These are phyloP conservation scores for Halictus rubicundus DNA, from an alignment of 1,140 invertebrate species.

Conservation along the genomic window DNA sequence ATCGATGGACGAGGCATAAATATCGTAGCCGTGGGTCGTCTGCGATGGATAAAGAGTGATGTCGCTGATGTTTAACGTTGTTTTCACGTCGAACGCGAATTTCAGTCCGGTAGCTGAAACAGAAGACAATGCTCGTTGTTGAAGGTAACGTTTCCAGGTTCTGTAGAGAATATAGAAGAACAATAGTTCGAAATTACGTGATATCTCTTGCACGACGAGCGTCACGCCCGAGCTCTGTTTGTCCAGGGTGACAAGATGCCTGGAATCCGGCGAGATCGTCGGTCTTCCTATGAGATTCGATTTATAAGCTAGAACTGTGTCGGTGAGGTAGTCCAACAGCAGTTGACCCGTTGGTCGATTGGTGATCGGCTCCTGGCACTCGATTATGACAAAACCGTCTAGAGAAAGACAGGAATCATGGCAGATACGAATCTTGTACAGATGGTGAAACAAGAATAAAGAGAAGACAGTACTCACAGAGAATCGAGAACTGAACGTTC, in stretches of 20 bases:
- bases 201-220: conserved; percentile 87
- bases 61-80: conserved; percentile 88
- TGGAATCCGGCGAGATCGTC: conserved; percentile 87
- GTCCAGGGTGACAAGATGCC: conserved; percentile 87
- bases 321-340: conserved; percentile 89
- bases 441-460: not conserved
- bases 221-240: conserved; percentile 83
- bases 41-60: conserved; percentile 89
- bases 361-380: conserved; percentile 87
- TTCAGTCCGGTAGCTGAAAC: conserved; percentile 84
- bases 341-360: conserved; percentile 85
- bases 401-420: conserved; percentile 27
- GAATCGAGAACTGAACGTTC: conserved; percentile 86
- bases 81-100: conserved; percentile 90
- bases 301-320: conserved; percentile 86
- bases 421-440: not conserved
- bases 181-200: conserved; percentile 76
- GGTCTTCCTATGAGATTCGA: conserved; percentile 85
- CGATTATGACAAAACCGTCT: conserved; percentile 89
- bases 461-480: conserved; percentile 83
- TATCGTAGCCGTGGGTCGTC: conserved; percentile 88
- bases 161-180: no score
- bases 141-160: not conserved
- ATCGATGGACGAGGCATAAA: conserved; percentile 87
- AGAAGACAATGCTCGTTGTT: not conserved